Evolutionary conservation across 2,113 vertebrate species (phyloP).

Genomic region (Lagopus leucura): DNA sequence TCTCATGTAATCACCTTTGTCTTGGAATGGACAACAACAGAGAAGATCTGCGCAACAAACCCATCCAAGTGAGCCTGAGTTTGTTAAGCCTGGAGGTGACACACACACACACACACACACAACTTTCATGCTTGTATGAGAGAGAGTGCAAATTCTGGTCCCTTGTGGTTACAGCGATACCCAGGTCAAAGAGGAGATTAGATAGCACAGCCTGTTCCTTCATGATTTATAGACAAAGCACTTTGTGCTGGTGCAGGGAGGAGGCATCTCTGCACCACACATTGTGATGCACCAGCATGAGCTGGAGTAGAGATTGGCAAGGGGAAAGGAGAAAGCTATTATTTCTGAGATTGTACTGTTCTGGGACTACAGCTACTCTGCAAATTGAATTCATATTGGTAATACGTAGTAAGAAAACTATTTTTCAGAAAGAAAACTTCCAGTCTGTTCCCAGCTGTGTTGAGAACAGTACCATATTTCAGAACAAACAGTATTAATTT

Average conservation of each 20-base stretch:
- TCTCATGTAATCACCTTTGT: neutral
- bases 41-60: rapidly evolving
- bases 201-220: slow-evolving; percentile 6
- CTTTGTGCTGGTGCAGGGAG: neutral
- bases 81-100: neutral
- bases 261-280: neutral
- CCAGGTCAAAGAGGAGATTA: slow-evolving; percentile 22
- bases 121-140: neutral
- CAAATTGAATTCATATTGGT: slow-evolving; percentile 54
- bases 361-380: slow-evolving; percentile 27
- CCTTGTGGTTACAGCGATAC: neutral
- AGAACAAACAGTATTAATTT: slow-evolving; percentile 28
- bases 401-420: slow-evolving; percentile 42
- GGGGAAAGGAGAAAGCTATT: slow-evolving; percentile 42
- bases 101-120: neutral
- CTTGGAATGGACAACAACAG: rapidly evolving
- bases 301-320: neutral
- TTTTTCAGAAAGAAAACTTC: slow-evolving; percentile 46
- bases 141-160: neutral
- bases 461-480: slow-evolving; percentile 6
- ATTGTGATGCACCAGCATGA: neutral
- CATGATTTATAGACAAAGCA: neutral
- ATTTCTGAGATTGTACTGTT: slow-evolving; percentile 30
- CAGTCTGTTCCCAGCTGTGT: neutral
- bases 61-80: rapidly evolving